These are phyloP conservation scores for Distichodus sexfasciatus DNA, from an alignment of 2,797 vertebrate genomes.

Conservation along the genomic window DNA sequence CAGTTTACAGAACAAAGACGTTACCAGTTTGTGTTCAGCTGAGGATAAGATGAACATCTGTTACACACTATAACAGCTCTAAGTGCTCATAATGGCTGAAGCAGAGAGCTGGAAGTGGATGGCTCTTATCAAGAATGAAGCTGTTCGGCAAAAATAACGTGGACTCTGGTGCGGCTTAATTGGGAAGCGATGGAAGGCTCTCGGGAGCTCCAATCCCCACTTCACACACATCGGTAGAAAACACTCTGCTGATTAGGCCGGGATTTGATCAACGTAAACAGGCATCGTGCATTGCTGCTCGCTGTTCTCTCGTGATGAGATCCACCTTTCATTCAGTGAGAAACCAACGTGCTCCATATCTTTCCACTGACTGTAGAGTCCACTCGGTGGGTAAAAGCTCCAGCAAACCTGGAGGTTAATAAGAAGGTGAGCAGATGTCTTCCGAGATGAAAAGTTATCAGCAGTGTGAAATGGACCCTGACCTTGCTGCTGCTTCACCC, in stretches of 20 bases:
- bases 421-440: slow-evolving; percentile 50
- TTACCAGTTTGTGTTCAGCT: slow-evolving; percentile 22
- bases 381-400: no score
- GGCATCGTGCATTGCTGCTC: slow-evolving; percentile 13
- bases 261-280: slow-evolving; percentile 33
- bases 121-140: slow-evolving; percentile 32
- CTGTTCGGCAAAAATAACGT: slow-evolving; percentile 32
- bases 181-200: slow-evolving; percentile 33
- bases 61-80: slow-evolving; percentile 40
- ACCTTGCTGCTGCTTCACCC: neutral
- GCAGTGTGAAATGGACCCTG: neutral
- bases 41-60: slow-evolving; percentile 44
- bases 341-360: no score
- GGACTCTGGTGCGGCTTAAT: slow-evolving; percentile 45
- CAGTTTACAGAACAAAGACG: slow-evolving; percentile 10
- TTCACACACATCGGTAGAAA: slow-evolving; percentile 41
- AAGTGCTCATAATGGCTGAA: slow-evolving; percentile 31
- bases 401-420: slow-evolving; percentile 60
- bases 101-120: slow-evolving; percentile 9
- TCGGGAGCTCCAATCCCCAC: slow-evolving; percentile 13
- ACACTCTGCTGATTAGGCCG: slow-evolving; percentile 37
- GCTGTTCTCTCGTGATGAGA: slow-evolving; percentile 39
- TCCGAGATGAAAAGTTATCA: neutral
- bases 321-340: neutral
- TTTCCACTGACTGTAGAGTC: no score